phyloP scores from a whole-genome alignment of 2,113 vertebrate genomes.

The Agelaius phoeniceus region DNA sequence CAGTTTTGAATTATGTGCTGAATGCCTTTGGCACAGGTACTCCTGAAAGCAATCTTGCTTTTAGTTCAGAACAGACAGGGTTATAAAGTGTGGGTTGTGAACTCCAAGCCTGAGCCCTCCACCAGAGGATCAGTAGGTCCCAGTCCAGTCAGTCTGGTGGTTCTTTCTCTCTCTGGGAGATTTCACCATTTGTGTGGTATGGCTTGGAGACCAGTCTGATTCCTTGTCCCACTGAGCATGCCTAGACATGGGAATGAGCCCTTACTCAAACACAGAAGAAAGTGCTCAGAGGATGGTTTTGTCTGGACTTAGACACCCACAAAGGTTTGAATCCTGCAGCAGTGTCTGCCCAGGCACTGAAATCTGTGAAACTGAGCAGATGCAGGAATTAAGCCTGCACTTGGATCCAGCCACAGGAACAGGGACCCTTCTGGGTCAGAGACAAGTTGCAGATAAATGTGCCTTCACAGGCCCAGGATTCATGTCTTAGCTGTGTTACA shows the following conservation, averaged over 20 bases:
- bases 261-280: not conserved
- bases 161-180: not conserved
- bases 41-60: not conserved
- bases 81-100: rapidly evolving
- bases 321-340: not conserved
- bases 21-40: not conserved
- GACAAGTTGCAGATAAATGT: not conserved
- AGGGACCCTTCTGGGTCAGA: not conserved
- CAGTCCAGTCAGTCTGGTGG: not conserved
- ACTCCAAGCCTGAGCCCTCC: not conserved
- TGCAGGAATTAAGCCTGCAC: not conserved
- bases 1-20: not conserved
- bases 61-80: not conserved
- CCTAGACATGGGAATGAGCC: not conserved
- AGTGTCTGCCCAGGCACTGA: not conserved
- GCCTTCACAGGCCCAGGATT: not conserved
- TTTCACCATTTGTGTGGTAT: not conserved
- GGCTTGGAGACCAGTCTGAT: not conserved
- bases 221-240: not conserved
- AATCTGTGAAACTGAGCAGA: not conserved
- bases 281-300: not conserved
- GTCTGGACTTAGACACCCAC: not conserved
- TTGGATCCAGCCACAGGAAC: not conserved
- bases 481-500: not conserved
- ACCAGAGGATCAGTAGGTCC: not conserved